Evolutionary conservation across 2,888 invertebrate genomes (phyloP), one percentile per base, ranked within the genome.

Genomic region (Sialis fuliginosa): DNA sequence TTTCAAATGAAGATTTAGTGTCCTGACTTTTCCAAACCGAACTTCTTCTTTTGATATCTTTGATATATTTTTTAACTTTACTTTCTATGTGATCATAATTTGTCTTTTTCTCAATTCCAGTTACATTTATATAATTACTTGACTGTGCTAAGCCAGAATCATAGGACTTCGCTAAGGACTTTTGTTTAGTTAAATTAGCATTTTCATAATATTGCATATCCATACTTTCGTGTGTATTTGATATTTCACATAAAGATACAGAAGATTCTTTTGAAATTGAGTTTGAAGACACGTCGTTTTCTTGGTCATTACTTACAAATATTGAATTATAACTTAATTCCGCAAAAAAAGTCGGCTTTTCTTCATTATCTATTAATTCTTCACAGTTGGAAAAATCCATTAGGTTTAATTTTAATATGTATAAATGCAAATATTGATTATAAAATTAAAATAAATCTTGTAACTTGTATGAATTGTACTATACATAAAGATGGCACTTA

Each of bases 11-110:
- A 10, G 13, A 39, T 10, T 39, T 22, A 2, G 22, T 22, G 22
- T 22, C 22, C 22, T 22, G 22, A 22, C 22, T 22, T 22, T 22
- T 22, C 22, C 22, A 22, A 2, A 22, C 22, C 22, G 22, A 22
- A 4, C 22, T 39, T 12, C 13, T 12, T 39, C 31, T 42, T 30
- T 42, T 42, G 10, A 42, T 42, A 31, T 42, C 42, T 22, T 42
- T 42, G n/a, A 42, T 31, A 22, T 42, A 42, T n/a, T 42, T 22
- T 42, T 42, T 42, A 31, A 42, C 42, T 42, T 42, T 42, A 22
- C 42, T 42, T 42, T 42, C 22, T 7, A 42, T 22, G 22, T 42
- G 42, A 22, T 42, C 22, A 22, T 42, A 42, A 30, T 42, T 42
- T 8, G 8, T 22, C 8, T 22, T 42, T 42, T 32, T 22, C 13